These are phyloP conservation scores for Myocastor coypus DNA, from an alignment of 2,113 vertebrate species.

Conservation along the genomic window DNA sequence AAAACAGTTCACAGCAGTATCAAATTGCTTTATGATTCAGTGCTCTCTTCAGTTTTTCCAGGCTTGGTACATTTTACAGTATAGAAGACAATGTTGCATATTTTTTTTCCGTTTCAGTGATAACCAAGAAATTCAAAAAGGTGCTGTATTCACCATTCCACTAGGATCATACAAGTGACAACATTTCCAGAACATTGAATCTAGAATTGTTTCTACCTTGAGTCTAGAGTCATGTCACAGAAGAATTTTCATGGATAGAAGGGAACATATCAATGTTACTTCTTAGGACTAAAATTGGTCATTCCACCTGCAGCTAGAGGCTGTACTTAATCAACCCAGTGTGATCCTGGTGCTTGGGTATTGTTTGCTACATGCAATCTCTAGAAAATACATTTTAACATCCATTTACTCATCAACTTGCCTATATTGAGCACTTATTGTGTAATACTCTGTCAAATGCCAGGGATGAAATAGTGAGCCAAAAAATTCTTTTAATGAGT, in stretches of 20 bases:
- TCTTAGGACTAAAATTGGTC: background rate
- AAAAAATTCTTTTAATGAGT: too few relatives aligned
- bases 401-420: background rate
- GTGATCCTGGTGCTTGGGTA: background rate
- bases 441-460: background rate
- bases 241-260: background rate
- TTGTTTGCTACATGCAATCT: background rate
- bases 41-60: constrained; percentile 51
- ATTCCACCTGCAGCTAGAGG: background rate
- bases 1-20: constrained; percentile 43
- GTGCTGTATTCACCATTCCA: background rate
- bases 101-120: background rate
- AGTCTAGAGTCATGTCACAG: background rate
- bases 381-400: background rate
- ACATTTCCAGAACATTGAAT: background rate
- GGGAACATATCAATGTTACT: background rate
- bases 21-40: constrained; percentile 37
- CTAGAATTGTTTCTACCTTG: background rate
- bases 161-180: background rate
- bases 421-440: background rate
- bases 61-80: constrained; percentile 50
- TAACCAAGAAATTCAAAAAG: constrained; percentile 37
- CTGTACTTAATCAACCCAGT: background rate
- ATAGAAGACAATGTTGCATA: background rate
- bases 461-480: background rate